These are phyloP conservation scores for Argyrosomus japonicus DNA, from an alignment of 2,113 vertebrate species.

Conservation along the genomic window DNA sequence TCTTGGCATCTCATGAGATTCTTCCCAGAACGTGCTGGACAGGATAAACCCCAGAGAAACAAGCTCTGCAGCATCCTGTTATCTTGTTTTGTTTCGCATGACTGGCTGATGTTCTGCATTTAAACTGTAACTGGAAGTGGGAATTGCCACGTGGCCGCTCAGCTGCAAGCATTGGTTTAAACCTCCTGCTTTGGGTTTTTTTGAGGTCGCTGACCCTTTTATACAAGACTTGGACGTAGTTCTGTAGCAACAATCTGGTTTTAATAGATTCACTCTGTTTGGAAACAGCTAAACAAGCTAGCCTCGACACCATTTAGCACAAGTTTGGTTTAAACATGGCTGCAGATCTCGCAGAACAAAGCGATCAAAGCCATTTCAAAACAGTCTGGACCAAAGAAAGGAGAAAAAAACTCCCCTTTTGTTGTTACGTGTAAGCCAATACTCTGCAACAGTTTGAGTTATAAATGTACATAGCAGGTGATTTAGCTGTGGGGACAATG, in stretches of 20 bases:
- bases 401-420: constrained; percentile 1
- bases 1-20: no score
- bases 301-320: background rate
- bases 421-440: constrained; percentile 51
- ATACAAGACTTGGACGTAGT: no score
- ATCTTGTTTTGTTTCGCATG: background rate
- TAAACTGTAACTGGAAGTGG: no score
- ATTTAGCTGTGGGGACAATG: constrained; percentile 29
- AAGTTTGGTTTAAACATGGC: background rate
- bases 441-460: constrained; percentile 26
- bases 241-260: no score
- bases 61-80: background rate
- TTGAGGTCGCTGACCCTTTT: no score
- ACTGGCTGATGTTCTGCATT: background rate
- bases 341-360: constrained; percentile 16
- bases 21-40: no score
- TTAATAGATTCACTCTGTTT: no score
- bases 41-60: background rate
- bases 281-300: no score
- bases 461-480: constrained; percentile 17
- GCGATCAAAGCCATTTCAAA: constrained; percentile 42
- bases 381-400: background rate
- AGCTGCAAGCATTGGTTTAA: no score
- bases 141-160: no score
- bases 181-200: no score